These are phyloP conservation scores for Chiloscyllium punctatum DNA, from an alignment of 2,797 vertebrate species.

Conservation along the genomic window DNA sequence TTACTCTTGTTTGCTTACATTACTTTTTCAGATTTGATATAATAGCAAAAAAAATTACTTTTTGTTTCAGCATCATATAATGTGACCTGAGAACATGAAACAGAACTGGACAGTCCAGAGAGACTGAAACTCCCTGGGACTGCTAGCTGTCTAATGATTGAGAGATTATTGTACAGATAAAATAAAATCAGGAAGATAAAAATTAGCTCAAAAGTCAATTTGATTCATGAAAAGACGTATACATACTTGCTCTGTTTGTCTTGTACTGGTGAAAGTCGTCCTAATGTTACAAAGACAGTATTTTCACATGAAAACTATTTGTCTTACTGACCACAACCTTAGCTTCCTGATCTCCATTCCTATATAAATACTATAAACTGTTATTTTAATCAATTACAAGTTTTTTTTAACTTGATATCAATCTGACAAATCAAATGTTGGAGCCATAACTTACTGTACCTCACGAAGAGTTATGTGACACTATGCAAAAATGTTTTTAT, in stretches of 20 bases:
- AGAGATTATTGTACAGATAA: neutral
- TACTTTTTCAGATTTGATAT: neutral
- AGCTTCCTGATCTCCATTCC: slow-evolving; percentile 41
- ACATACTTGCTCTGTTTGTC: neutral
- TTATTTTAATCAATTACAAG: slow-evolving; percentile 50
- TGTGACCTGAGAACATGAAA: neutral
- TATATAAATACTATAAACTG: slow-evolving; percentile 53
- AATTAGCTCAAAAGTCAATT: slow-evolving; percentile 6
- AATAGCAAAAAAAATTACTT: neutral
- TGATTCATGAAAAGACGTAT: slow-evolving; percentile 12
- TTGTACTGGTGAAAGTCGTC: neutral
- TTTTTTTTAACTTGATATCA: slow-evolving; percentile 58
- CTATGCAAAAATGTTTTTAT: slow-evolving; percentile 55
- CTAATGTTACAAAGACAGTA: slow-evolving; percentile 1
- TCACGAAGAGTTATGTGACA: slow-evolving; percentile 55
- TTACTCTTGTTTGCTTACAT: neutral
- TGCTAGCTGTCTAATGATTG: too few relatives aligned
- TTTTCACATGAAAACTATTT: slow-evolving; percentile 25
- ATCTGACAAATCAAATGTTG: slow-evolving; percentile 50
- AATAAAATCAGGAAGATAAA: slow-evolving; percentile 17
- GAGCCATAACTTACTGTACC: slow-evolving; percentile 28
- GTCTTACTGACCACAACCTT: slow-evolving; percentile 24
- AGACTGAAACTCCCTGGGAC: neutral
- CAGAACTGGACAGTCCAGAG: neutral
- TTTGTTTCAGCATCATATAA: neutral